These are phyloP conservation scores for Mormyrus iriodes DNA, from an alignment of 2,113 vertebrate species.

Conservation along the genomic window DNA sequence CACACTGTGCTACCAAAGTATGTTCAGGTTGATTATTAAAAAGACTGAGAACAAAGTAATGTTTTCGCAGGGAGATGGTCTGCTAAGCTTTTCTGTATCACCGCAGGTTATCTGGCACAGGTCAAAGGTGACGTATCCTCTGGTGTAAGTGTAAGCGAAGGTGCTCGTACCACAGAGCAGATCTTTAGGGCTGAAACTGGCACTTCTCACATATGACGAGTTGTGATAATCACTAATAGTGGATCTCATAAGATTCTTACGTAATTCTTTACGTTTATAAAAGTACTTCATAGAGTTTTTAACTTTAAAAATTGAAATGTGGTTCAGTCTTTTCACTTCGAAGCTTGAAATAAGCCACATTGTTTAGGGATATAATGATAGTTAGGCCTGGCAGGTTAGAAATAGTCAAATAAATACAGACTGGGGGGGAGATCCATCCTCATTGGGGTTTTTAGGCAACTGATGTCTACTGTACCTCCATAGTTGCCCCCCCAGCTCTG, in stretches of 20 bases:
- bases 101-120: constrained; percentile 29
- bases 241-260: neutral
- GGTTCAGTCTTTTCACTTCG: constrained; percentile 8
- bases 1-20: neutral
- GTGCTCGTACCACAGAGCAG: neutral
- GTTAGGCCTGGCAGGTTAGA: neutral
- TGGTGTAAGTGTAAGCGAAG: constrained; percentile 14
- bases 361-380: constrained; percentile 11
- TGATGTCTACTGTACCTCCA: neutral
- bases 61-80: constrained; percentile 5
- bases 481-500: neutral
- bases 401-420: neutral
- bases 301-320: neutral
- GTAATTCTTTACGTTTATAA: neutral
- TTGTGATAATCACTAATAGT: neutral
- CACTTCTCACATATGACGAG: neutral
- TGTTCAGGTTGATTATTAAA: neutral
- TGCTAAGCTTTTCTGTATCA: neutral
- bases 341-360: neutral
- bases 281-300: neutral
- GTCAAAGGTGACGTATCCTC: constrained; percentile 37
- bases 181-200: neutral
- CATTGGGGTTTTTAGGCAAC: neutral
- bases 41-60: neutral
- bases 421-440: neutral